These are phyloP conservation scores for Tyrophagus putrescentiae DNA, from an alignment of 1,140 invertebrate species.

Conservation along the genomic window DNA sequence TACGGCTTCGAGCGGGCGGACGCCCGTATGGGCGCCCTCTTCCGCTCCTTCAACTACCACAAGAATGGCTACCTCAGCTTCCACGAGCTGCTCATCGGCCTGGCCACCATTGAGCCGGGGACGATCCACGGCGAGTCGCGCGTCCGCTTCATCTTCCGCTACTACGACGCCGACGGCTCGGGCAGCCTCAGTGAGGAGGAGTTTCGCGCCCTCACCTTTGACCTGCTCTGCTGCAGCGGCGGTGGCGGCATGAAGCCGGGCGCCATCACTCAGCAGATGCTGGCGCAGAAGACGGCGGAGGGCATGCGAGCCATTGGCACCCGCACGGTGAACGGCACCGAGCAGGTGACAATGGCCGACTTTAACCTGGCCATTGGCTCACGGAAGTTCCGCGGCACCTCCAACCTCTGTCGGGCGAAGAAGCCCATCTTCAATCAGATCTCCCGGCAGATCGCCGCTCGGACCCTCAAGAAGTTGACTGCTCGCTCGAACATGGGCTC, in stretches of 20 bases:
- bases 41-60: constrained; percentile 18
- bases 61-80: constrained; percentile 29
- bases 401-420: constrained; percentile 35
- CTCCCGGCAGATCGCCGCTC: background rate
- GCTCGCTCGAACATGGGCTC: no score
- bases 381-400: constrained; percentile 42
- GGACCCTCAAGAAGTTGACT: no score
- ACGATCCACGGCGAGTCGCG: constrained; percentile 41
- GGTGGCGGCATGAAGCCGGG: background rate
- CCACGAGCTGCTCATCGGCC: constrained; percentile 38
- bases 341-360: constrained; percentile 35
- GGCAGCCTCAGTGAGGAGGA: constrained; percentile 29
- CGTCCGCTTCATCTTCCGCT: constrained; percentile 43
- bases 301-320: background rate
- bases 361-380: constrained; percentile 41
- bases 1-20: constrained; percentile 7
- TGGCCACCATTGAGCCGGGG: constrained; percentile 39
- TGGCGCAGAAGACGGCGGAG: background rate
- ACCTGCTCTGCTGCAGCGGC: background rate
- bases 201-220: background rate
- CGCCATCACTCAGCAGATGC: background rate
- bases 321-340: background rate
- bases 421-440: constrained; percentile 20
- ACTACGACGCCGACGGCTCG: constrained; percentile 39
- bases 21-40: background rate